Conservation (phyloP, 2,888 invertebrate species). For the Meloe dianella region DNA sequence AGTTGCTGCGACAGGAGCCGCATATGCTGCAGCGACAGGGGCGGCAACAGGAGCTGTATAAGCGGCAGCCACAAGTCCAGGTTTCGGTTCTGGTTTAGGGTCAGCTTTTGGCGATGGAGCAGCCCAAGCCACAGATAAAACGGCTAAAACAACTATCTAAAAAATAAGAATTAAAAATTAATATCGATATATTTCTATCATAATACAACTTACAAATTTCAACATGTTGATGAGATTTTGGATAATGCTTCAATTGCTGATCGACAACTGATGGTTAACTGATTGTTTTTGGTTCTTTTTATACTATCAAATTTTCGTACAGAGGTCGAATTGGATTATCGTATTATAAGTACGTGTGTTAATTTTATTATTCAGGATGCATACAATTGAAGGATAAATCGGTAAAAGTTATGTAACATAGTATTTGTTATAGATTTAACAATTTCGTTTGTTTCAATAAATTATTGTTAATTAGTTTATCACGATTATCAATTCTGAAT, state of each 20-base stretch:
- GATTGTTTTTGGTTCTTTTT: not conserved
- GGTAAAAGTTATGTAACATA: not conserved
- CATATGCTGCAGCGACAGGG: no score
- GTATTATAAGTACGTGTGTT: not conserved
- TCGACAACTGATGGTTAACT: not conserved
- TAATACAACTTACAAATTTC: conserved; percentile 9
- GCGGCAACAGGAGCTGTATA: conserved; percentile 26
- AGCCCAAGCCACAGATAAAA: not conserved
- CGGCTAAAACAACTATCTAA: not conserved
- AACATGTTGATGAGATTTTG: not conserved
- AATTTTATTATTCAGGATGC: conserved; percentile 3
- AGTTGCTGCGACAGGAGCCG: no score
- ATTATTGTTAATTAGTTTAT: not conserved
- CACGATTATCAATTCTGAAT: not conserved
- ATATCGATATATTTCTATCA: no score
- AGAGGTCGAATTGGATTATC: not conserved
- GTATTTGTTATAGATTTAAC: not conserved
- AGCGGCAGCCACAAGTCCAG: conserved; percentile 27
- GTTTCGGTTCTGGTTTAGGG: conserved; percentile 35
- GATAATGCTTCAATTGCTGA: not conserved
- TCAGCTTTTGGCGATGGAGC: conserved; percentile 5
- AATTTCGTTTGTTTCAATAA: not conserved
- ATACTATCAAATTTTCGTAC: not conserved
- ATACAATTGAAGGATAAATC: not conserved
- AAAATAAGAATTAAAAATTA: not conserved